These are phyloP conservation scores for Encarsia formosa DNA, from an alignment of 2,888 invertebrate genomes.

Conservation along the genomic window DNA sequence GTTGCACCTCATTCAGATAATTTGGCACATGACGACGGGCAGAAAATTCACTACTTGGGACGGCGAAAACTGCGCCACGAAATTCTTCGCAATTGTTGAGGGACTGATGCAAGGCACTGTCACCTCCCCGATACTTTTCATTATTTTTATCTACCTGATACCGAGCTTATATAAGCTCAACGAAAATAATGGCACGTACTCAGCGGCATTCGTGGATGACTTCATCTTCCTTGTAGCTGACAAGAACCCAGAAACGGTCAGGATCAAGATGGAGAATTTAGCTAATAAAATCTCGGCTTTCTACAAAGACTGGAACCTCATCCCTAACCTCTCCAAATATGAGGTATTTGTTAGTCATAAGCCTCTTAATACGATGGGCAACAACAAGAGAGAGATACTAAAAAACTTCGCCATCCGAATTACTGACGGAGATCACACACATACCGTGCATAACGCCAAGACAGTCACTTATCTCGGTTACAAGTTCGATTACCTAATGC, in stretches of 20 bases:
- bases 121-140: slow-evolving; percentile 9
- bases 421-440: neutral
- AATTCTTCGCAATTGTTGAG: neutral
- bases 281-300: neutral
- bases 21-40: slow-evolving; percentile 7
- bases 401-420: neutral
- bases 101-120: neutral
- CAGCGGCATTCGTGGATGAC: slow-evolving; percentile 8
- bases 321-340: neutral
- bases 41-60: neutral
- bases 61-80: neutral
- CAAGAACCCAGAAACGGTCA: neutral
- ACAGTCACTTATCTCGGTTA: neutral
- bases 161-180: slow-evolving; percentile 4
- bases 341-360: neutral
- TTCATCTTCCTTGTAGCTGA: neutral
- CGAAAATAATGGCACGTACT: neutral
- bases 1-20: neutral
- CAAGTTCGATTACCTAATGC: neutral
- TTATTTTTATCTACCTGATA: slow-evolving; percentile 1
- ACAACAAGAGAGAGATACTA: neutral
- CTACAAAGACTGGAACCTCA: slow-evolving; percentile 1
- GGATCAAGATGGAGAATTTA: neutral
- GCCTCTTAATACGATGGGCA: neutral
- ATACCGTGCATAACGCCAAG: neutral